Conservation (phyloP, 37 sponge, comb jelly and placozoan species). For the Aplysina aerophoba region DNA sequence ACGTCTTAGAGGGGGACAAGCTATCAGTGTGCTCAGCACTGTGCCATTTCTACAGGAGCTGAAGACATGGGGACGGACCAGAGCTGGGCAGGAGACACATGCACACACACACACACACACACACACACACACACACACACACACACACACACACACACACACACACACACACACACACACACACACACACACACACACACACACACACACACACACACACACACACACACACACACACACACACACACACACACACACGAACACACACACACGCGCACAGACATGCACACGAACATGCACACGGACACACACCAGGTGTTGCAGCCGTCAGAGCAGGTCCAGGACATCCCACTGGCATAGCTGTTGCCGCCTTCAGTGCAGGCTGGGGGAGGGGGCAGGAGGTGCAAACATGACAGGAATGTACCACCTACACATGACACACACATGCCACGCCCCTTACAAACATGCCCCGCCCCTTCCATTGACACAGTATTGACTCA, state of each 20-base stretch:
- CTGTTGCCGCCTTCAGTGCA: background rate
- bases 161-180: background rate
- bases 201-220: background rate
- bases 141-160: background rate
- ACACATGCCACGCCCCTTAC: too few relatives aligned
- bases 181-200: background rate
- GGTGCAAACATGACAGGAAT: too few relatives aligned
- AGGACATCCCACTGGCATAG: background rate
- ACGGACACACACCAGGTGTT: slow-evolving; percentile 11
- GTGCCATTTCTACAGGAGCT: too few relatives aligned
- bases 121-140: background rate
- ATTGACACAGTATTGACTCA: too few relatives aligned
- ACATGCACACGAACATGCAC: background rate
- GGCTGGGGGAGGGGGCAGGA: background rate
- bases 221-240: background rate
- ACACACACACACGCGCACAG: too few relatives aligned
- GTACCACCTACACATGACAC: too few relatives aligned
- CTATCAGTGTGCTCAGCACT: too few relatives aligned
- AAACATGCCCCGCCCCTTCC: background rate
- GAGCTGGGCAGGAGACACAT: background rate
- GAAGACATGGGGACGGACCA: background rate
- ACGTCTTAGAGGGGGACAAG: too few relatives aligned
- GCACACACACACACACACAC: background rate
- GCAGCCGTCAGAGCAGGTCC: slow-evolving; percentile 34
- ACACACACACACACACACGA: background rate